Evolutionary conservation across 2,797 vertebrate species (phyloP), one percentile per base, ranked within the genome.

Genomic region (Gymnopithys bicolor): DNA sequence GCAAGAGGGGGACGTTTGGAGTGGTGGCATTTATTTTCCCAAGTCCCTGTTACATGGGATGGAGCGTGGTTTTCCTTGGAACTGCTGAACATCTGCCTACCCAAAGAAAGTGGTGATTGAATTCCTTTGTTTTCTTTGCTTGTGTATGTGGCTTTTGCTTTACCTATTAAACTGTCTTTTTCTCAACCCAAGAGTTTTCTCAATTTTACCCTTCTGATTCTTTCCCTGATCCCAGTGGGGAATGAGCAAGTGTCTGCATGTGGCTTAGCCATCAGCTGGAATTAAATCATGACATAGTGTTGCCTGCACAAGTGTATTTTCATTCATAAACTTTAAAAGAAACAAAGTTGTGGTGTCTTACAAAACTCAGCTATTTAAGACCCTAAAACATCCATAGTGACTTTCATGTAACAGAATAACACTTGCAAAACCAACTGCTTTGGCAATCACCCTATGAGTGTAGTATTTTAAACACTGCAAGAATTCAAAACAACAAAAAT

Each of bases 341-440:
- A 89, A 76, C 7, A 24, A 58, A 75, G 28, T 27, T 73, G 21
- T 52, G 11, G 17, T 56, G 11, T 56, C 63, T 91, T 87, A 76
- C 13, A 77, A 84, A 92, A 91, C 58, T n/a, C 2, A 6, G 71
- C 32, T 87, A 82, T 88, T 87, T 87, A 87, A 94, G 93, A 80
- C 41, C 28, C 32, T 68, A 63, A 80, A 85, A 92, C 16, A 5
- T 15, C 27, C 21, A 12, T 73, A 87, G 21, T 39, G 19, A n/a
- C 27, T 73, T 70, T 70, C 30, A 25, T 14, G 15, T 59, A 63
- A 70, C 15, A 83, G 13, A 84, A 49, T 19, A 90, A 45, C 24
- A 46, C 45, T 67, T 70, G 82, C 68, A 77, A 63, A 24, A 62
- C 9, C 0, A 11, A 35, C 49, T 85, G 41, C 60, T 77, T 74